These are phyloP conservation scores for Stratiolaelaps scimitus DNA, from an alignment of 1,140 invertebrate species.

Conservation along the genomic window DNA sequence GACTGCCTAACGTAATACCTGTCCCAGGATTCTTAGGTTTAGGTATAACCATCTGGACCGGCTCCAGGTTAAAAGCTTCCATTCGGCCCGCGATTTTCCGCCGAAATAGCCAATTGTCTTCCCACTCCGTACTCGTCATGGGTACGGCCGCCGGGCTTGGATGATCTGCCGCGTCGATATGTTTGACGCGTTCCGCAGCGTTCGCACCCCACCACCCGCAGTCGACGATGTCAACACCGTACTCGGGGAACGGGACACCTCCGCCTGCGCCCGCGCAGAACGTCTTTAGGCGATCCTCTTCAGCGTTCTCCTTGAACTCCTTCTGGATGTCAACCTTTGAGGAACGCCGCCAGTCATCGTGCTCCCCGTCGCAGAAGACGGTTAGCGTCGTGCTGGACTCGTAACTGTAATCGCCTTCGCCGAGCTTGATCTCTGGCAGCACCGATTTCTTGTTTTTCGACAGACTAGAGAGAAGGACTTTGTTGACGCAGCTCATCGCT, in stretches of 20 bases:
- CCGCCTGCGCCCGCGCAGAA: background rate
- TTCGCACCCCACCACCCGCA: background rate
- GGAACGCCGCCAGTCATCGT: background rate
- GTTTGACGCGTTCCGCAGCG: too few relatives aligned
- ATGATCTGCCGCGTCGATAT: background rate
- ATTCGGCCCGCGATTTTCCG: background rate
- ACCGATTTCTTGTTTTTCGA: background rate
- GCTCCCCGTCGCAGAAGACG: conserved; percentile 10
- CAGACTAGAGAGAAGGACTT: conserved; percentile 23
- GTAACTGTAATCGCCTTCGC: conserved; percentile 21
- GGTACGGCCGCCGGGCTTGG: background rate
- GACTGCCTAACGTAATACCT: conserved; percentile 8
- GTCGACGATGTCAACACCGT: conserved; percentile 24
- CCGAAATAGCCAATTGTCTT: conserved; percentile 24
- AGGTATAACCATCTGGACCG: conserved; percentile 10
- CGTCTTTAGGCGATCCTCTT: background rate
- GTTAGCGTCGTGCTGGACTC: conserved; percentile 21
- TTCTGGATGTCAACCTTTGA: background rate
- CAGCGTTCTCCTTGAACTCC: background rate
- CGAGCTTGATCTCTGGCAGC: background rate
- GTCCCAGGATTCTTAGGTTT: conserved; percentile 12
- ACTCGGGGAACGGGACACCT: conserved; percentile 17
- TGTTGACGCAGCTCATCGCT: conserved; percentile 22
- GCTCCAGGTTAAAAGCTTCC: conserved; percentile 20
- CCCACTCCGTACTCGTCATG: conserved; percentile 22